phyloP scores from a whole-genome alignment of 2,888 invertebrate species.

The Unio pictorum region DNA sequence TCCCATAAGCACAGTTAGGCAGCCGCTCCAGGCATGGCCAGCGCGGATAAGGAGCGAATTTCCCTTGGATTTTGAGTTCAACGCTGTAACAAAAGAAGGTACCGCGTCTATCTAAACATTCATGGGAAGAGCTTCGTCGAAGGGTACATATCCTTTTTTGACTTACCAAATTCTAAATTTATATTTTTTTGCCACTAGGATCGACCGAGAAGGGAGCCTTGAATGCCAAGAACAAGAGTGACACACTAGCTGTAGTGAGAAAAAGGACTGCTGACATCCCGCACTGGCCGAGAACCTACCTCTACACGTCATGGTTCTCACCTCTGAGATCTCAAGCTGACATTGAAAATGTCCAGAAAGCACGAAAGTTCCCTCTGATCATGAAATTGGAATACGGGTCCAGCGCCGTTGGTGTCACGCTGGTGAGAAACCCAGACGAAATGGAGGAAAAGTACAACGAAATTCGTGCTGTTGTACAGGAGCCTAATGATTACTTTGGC shows the following conservation, averaged over 20 bases:
- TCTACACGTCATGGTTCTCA: constrained; percentile 32
- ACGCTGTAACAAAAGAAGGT: no score
- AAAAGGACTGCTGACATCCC: constrained; percentile 35
- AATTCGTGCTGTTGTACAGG: constrained; percentile 19
- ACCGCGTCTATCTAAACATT: no score
- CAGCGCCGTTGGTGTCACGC: constrained; percentile 49
- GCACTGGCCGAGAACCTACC: constrained; percentile 40
- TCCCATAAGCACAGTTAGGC: no score
- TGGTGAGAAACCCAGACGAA: constrained; percentile 30
- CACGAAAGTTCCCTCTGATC: constrained; percentile 31
- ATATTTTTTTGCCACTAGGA: constrained; percentile 4
- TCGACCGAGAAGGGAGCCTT: constrained; percentile 27
- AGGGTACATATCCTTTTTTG: no score
- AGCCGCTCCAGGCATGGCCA: no score
- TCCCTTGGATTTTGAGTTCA: no score
- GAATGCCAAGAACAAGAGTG: constrained; percentile 46
- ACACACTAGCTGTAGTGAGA: constrained; percentile 31
- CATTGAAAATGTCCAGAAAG: constrained; percentile 12
- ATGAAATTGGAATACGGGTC: constrained; percentile 55
- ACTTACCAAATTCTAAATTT: no score
- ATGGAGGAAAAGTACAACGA: constrained; percentile 21
- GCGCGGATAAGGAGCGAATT: no score
- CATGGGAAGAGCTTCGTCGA: no score
- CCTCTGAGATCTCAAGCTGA: constrained; percentile 20
- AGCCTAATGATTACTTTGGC: constrained; percentile 38